Conservation (phyloP, 1,140 invertebrate species). For the Gonioctena quinquepunctata region DNA sequence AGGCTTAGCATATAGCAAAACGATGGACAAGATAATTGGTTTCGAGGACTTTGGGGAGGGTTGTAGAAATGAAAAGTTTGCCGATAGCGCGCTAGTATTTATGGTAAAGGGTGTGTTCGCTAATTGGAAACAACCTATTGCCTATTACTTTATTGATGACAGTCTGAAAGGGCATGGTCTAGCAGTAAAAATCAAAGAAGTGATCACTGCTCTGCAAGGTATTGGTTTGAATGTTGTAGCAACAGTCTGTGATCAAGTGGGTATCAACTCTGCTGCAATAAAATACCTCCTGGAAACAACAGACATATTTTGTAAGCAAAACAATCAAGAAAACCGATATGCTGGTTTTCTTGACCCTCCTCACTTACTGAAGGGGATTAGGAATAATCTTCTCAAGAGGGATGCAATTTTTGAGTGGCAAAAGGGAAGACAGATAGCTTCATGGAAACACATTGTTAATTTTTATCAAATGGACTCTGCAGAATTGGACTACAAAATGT, state of each 20-base stretch:
- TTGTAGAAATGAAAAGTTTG: too few relatives aligned
- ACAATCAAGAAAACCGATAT: constrained; percentile 1
- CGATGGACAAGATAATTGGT: too few relatives aligned
- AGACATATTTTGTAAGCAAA: not conserved
- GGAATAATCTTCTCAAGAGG: too few relatives aligned
- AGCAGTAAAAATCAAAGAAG: not conserved
- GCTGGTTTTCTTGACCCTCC: constrained; percentile 8
- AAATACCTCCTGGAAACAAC: not conserved
- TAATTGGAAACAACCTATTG: constrained; percentile 19
- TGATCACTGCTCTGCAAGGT: not conserved
- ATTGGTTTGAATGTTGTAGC: not conserved
- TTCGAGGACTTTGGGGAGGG: too few relatives aligned
- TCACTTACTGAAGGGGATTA: constrained; percentile 13
- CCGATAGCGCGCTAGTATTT: constrained; percentile 19
- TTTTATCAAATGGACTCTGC: constrained; percentile 9
- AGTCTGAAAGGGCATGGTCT: not conserved
- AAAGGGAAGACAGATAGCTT: too few relatives aligned
- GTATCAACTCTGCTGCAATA: constrained; percentile 5
- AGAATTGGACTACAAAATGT: constrained; percentile 13
- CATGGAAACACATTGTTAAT: not conserved
- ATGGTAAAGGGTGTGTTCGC: constrained; percentile 14
- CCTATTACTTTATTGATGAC: not conserved
- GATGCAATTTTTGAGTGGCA: too few relatives aligned
- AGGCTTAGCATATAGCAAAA: too few relatives aligned
- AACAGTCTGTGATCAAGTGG: constrained; percentile 15